These are phyloP conservation scores for Poecilia gillii DNA, from an alignment of 2,797 vertebrate genomes.

Conservation along the genomic window DNA sequence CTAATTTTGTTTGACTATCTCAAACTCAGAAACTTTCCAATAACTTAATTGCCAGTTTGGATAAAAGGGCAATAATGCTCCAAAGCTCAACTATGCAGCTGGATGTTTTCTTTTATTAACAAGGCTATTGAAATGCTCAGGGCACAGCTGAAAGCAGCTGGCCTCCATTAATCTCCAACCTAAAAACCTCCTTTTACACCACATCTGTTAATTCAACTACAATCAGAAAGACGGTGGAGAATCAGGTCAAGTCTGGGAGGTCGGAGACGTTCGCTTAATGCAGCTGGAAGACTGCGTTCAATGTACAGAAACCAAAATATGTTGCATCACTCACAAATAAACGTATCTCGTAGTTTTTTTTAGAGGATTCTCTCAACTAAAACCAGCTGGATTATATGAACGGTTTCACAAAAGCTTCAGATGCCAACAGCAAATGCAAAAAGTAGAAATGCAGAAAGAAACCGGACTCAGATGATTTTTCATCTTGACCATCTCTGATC, in stretches of 20 bases:
- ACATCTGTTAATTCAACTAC: constrained; percentile 51
- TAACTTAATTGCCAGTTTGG: neutral
- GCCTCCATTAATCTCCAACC: constrained; percentile 74
- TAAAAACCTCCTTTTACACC: constrained; percentile 73
- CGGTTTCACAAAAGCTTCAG: neutral
- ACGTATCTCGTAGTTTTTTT: neutral
- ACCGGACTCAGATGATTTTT: neutral
- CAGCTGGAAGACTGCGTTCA: neutral
- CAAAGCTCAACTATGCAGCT: constrained; percentile 35
- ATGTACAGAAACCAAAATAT: constrained; percentile 30
- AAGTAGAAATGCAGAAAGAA: neutral
- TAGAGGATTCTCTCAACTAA: neutral
- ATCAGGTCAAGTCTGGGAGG: constrained; percentile 5
- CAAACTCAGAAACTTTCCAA: neutral
- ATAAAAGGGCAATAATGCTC: constrained; percentile 6
- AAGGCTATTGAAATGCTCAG: constrained; percentile 54
- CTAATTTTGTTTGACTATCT: neutral
- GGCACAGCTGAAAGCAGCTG: constrained; percentile 71
- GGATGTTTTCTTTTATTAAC: constrained; percentile 51
- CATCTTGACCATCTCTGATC: neutral
- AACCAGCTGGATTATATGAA: neutral
- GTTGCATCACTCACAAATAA: constrained; percentile 1
- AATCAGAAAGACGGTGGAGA: constrained; percentile 31
- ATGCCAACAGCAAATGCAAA: neutral
- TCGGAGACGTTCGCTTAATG: constrained; percentile 13